phyloP scores from a whole-genome alignment of 2,113 vertebrate species.

The Stercorarius parasiticus region DNA sequence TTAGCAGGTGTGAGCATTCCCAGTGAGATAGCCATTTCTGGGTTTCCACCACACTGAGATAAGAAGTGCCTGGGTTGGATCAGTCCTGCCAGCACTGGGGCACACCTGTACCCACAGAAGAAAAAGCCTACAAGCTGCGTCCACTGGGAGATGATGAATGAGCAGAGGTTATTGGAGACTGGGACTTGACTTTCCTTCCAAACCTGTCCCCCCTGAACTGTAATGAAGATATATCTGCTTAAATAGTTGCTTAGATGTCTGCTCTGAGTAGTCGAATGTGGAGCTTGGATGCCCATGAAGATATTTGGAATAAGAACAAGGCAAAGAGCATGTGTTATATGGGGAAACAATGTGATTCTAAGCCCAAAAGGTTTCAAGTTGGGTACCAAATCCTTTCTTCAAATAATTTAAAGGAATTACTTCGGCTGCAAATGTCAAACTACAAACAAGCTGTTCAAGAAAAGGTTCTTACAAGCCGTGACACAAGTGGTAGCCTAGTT shows the following conservation, averaged over 20 bases:
- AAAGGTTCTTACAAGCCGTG: background rate
- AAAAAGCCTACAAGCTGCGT: background rate
- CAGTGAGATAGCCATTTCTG: rapidly evolving
- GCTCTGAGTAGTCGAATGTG: background rate
- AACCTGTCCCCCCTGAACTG: background rate
- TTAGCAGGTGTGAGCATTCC: background rate
- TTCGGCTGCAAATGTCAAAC: background rate
- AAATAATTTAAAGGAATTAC: constrained; percentile 16
- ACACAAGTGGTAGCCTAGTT: background rate
- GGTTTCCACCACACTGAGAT: background rate
- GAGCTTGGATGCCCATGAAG: background rate
- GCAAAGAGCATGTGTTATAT: background rate
- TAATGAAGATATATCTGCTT: background rate
- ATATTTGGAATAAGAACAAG: background rate
- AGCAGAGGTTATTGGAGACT: background rate
- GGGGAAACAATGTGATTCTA: background rate
- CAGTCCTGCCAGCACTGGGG: background rate
- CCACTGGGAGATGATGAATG: background rate
- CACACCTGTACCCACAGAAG: background rate
- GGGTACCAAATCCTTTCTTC: background rate
- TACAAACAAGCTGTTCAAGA: background rate
- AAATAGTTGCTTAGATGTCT: background rate
- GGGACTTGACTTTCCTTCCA: background rate
- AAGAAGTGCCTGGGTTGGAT: background rate
- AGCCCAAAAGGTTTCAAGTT: background rate